These are phyloP conservation scores for Conops quadrifasciatus DNA, from an alignment of 2,888 invertebrate species.

Conservation along the genomic window DNA sequence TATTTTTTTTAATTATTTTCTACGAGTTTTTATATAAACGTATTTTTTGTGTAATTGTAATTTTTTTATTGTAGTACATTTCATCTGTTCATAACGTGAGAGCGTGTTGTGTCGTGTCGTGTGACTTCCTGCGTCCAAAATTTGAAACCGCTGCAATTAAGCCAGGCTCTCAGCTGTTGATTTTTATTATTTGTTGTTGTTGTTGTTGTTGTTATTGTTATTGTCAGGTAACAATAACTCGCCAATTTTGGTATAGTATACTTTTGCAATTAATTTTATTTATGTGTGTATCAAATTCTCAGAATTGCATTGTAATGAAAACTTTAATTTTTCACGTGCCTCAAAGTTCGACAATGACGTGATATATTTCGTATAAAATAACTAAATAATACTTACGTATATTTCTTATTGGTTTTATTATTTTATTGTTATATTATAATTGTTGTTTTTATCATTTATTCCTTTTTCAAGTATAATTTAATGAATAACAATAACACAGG, in stretches of 20 bases:
- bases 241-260: not conserved
- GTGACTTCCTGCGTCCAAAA: not conserved
- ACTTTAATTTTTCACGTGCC: no score
- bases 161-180: not conserved
- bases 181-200: not conserved
- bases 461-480: no score
- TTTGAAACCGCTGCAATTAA: not conserved
- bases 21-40: constrained; percentile 8
- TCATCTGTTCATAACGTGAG: constrained; percentile 18
- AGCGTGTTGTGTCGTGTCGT: not conserved
- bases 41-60: not conserved
- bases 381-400: no score
- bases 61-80: constrained; percentile 5
- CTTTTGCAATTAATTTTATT: constrained; percentile 4
- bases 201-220: not conserved
- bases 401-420: no score
- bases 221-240: no score
- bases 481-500: no score
- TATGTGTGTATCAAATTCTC: no score
- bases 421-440: no score
- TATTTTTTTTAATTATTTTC: not conserved
- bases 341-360: no score
- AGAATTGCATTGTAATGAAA: no score
- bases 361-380: no score
- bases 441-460: no score